phyloP scores from a whole-genome alignment of 2,113 vertebrate species.

The Nerophis ophidion region DNA sequence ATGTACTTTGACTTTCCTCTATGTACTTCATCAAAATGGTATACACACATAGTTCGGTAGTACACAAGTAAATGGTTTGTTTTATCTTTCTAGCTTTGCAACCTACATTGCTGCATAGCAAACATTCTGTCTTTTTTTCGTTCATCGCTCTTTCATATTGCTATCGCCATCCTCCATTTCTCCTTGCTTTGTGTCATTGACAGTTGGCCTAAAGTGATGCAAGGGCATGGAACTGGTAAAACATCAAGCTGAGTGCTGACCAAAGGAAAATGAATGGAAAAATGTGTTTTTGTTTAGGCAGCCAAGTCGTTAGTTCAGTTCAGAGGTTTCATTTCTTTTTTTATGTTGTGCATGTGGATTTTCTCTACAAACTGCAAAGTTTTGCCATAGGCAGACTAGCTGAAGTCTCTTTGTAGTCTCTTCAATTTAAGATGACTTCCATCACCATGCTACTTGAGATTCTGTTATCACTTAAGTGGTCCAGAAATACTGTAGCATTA shows the following conservation, averaged over 20 bases:
- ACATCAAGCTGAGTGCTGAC: conserved; percentile 59
- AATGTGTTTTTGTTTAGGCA: conserved; percentile 56
- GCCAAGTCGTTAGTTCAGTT: conserved; percentile 33
- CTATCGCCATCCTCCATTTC: conserved; percentile 47
- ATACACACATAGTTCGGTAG: conserved; percentile 13
- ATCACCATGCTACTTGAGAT: conserved; percentile 34
- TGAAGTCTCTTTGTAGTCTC: conserved; percentile 30
- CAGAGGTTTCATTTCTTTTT: conserved; percentile 11
- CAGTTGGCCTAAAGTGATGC: conserved; percentile 59
- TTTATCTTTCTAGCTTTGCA: not conserved
- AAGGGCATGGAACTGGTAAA: conserved; percentile 51
- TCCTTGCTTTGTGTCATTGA: conserved; percentile 57
- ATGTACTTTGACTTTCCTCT: conserved; percentile 26
- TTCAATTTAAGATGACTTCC: conserved; percentile 20
- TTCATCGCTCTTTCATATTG: conserved; percentile 55
- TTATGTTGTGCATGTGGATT: not conserved
- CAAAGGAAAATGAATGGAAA: conserved; percentile 45
- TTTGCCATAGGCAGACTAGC: not conserved
- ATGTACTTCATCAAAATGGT: conserved; percentile 38
- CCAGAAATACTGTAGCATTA: conserved; percentile 38
- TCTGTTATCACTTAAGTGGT: conserved; percentile 34
- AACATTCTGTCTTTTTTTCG: conserved; percentile 51
- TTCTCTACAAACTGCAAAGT: conserved; percentile 4
- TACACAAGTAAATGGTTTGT: not conserved
- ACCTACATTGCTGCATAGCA: conserved; percentile 3